Conservation (phyloP, 2,113 vertebrate species). For the Rhinoderma darwinii region DNA sequence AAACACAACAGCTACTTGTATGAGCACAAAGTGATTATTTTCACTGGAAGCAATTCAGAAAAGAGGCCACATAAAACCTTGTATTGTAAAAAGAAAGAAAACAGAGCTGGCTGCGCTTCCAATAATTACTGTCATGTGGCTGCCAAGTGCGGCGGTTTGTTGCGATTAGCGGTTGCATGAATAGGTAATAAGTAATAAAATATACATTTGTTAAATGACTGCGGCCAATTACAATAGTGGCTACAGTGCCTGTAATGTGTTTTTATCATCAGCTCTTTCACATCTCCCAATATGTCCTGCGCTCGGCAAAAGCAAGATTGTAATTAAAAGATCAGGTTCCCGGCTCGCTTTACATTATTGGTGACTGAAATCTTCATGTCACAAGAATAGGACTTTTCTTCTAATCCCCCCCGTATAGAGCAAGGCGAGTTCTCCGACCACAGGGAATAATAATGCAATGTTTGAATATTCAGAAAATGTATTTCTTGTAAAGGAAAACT, state of each 20-base stretch:
- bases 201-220: slow-evolving; percentile 48
- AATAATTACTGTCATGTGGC: slow-evolving; percentile 43
- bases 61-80: slow-evolving; percentile 48
- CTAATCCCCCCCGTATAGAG: slow-evolving; percentile 15
- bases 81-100: slow-evolving; percentile 47
- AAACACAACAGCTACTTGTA: slow-evolving; percentile 45
- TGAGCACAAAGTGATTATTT: slow-evolving; percentile 50
- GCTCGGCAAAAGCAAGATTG: slow-evolving; percentile 19
- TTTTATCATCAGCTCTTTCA: slow-evolving; percentile 50
- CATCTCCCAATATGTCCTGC: slow-evolving; percentile 3
- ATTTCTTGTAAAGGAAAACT: not conserved
- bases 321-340: slow-evolving; percentile 46
- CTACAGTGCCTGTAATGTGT: slow-evolving; percentile 30
- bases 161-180: slow-evolving; percentile 51
- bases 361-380: not conserved
- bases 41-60: slow-evolving; percentile 51
- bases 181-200: slow-evolving; percentile 56
- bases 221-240: slow-evolving; percentile 45
- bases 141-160: slow-evolving; percentile 41
- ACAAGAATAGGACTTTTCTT: slow-evolving; percentile 10
- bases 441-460: not conserved
- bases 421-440: not conserved
- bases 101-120: slow-evolving; percentile 24
- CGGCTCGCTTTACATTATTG: slow-evolving; percentile 30
- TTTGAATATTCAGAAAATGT: not conserved